These are phyloP conservation scores for Mobula birostris DNA, from an alignment of 2,113 vertebrate species.

Conservation along the genomic window DNA sequence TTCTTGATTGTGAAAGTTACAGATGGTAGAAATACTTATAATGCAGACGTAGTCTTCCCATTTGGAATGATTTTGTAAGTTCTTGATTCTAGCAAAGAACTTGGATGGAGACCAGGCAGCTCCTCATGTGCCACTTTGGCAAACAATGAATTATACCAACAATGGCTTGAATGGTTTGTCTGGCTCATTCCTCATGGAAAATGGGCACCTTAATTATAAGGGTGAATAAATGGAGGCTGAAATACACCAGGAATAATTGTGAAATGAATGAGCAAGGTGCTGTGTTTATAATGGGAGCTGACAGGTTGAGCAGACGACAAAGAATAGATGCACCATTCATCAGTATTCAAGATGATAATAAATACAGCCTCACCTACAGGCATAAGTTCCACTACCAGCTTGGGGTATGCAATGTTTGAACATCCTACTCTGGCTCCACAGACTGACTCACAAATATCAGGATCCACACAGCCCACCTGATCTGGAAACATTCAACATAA, in stretches of 20 bases:
- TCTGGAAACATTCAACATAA: conserved; percentile 54
- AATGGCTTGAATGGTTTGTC: neutral
- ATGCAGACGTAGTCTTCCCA: neutral
- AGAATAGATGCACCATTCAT: neutral
- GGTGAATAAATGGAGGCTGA: neutral
- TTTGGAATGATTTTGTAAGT: neutral
- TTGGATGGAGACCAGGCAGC: neutral
- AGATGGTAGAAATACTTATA: neutral
- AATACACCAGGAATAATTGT: neutral
- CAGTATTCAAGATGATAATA: neutral
- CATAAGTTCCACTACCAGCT: conserved; percentile 83
- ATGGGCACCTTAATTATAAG: neutral
- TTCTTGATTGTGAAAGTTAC: neutral
- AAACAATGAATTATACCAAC: no score
- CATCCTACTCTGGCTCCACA: conserved; percentile 81
- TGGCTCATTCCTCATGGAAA: neutral
- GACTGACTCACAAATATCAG: conserved; percentile 63
- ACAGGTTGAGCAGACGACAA: neutral
- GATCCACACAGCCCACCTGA: conserved; percentile 84
- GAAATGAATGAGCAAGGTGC: neutral
- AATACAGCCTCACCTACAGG: conserved; percentile 69
- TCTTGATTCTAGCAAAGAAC: neutral
- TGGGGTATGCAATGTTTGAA: conserved; percentile 92
- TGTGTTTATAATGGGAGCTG: neutral
- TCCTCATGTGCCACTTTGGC: no score